A percentile compares a stretch with the other conserved stretches of the same genome.
These are phyloP conservation scores for Heliconius charithonia DNA, from an alignment of 2,888 invertebrate species.

Conservation along the genomic window DNA sequence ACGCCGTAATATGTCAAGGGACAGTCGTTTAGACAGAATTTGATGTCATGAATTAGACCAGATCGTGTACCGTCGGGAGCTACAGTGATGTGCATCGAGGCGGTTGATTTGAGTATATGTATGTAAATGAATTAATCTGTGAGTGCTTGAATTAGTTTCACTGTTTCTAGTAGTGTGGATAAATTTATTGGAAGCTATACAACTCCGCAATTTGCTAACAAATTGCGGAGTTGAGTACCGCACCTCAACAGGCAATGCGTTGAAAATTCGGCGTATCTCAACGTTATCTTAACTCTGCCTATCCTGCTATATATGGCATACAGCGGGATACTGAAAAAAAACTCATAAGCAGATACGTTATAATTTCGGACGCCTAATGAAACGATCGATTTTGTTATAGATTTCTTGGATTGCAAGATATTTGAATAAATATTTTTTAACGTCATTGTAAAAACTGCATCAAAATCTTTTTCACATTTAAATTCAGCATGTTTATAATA, in stretches of 20 bases:
- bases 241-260: neutral
- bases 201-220: no score
- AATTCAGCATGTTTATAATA: no score
- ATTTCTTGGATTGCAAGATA: no score
- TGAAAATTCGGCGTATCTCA: neutral
- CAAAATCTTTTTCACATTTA: no score
- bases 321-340: no score
- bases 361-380: no score
- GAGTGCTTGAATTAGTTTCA: slow-evolving; percentile 1
- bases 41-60: slow-evolving; percentile 29
- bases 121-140: slow-evolving; percentile 27
- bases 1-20: slow-evolving; percentile 22
- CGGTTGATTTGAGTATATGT: slow-evolving; percentile 27
- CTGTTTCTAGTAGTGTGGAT: neutral
- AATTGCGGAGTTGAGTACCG: neutral
- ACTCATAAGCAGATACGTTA: no score
- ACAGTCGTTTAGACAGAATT: slow-evolving; percentile 26
- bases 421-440: no score
- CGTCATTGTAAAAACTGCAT: no score
- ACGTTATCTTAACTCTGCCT: no score
- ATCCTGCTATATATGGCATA: no score
- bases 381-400: no score
- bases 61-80: slow-evolving; percentile 22
- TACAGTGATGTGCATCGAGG: slow-evolving; percentile 20
- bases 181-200: neutral